Evolutionary conservation across 2,797 vertebrate species (phyloP), one percentile per base, ranked within the genome.

Genomic region (Hylomyscus alleni): DNA sequence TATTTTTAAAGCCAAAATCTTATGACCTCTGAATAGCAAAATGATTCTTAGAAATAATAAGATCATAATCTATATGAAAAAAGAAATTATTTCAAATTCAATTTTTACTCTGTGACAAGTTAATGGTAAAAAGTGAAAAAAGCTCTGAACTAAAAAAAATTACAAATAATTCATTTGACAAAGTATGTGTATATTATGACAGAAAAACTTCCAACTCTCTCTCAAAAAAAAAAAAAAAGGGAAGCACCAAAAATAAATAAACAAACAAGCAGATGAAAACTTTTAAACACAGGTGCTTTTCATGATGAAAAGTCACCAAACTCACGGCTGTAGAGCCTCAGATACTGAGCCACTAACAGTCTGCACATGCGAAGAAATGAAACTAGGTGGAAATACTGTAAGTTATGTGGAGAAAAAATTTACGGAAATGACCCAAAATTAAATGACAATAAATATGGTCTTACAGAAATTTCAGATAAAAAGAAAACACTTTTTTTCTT

Each of bases 141-240:
- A 62, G 20, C n/a, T 47, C 87, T n/a, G 56, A n/a, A 88, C n/a
- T n/a, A 17, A 17, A 81, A 44, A 7, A 75, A 87, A 50, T 62
- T n/a, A 89, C 29, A 83, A 76, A 22, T 73, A 52, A 37, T 56
- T 11, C 40, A 56, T 20, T n/a, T 82, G 22, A 88, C 34, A 67
- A 91, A 65, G 56, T n/a, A 37, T 37, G 40, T 29, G 2, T 82
- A 37, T 88, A 19, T 26, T 52, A 24, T 67, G 67, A 89, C n/a
- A 93, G 44, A 44, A 95, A 92, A 89, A 58, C 29, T 72, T 67
- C 50, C 29, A 91, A 95, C 72, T 54, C 24, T 67, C 19, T 65
- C 44, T 84, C 29, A 34, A 47, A 52, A 50, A 22, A 67, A 4
- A 62, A 34, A 47, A 52, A 50, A 22, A 67, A 4, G 83, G 14